These are phyloP conservation scores for Rhegmatorhina hoffmannsi DNA, from an alignment of 2,113 vertebrate species.

Conservation along the genomic window DNA sequence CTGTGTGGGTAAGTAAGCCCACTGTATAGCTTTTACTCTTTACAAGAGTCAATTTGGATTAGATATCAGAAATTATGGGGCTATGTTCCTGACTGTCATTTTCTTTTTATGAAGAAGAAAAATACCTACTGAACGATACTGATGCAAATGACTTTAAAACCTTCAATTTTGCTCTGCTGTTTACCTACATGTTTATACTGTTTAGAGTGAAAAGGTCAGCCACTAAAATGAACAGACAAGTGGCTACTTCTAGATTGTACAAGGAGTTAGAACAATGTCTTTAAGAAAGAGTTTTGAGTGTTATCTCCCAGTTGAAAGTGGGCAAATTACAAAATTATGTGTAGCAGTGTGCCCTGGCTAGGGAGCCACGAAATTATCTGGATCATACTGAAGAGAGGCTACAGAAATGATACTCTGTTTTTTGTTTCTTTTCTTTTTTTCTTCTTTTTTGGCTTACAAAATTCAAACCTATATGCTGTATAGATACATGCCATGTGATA, in stretches of 20 bases:
- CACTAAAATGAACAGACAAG: background rate
- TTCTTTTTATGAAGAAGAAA: background rate
- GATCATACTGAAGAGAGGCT: background rate
- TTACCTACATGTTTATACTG: background rate
- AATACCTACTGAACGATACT: background rate
- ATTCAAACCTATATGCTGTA: background rate
- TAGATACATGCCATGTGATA: background rate
- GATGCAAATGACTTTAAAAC: background rate
- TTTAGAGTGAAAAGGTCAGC: background rate
- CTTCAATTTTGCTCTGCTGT: background rate
- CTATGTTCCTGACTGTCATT: background rate
- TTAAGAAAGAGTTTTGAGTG: background rate
- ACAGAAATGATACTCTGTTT: background rate
- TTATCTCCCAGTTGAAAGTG: background rate
- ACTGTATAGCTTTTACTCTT: background rate
- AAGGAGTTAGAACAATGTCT: background rate
- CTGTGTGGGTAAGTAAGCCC: background rate
- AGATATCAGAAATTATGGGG: background rate
- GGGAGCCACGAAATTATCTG: background rate
- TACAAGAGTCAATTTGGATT: background rate
- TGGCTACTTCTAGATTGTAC: background rate
- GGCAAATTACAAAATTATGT: background rate
- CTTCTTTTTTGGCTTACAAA: background rate
- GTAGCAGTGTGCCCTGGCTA: background rate
- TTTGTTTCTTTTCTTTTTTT: background rate